A percentile compares a stretch with the other conserved stretches of the same genome.
Evolutionary conservation across 1,140 invertebrate species (phyloP).

Genomic region (Drosophila athabasca): DNA sequence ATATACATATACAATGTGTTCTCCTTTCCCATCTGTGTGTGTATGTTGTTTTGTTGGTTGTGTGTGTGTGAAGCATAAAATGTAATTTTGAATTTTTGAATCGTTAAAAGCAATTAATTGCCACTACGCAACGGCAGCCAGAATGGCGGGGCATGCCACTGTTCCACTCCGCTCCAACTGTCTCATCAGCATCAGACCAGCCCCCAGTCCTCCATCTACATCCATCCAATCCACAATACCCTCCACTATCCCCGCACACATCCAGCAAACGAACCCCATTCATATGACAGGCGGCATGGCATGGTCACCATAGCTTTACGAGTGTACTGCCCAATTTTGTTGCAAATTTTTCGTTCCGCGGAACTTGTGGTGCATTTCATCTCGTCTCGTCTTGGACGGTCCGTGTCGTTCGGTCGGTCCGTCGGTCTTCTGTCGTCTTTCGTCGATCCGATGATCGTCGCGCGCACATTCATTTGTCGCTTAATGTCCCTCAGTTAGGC

Average conservation of each 20-base stretch:
- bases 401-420: constrained; percentile 38
- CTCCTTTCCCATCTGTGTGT: not conserved
- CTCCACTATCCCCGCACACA: constrained; percentile 1
- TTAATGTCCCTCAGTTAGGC: constrained; percentile 78
- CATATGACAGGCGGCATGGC: constrained; percentile 37
- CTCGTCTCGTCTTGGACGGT: constrained; percentile 63
- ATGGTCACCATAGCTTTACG: constrained; percentile 58
- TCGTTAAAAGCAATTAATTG: constrained; percentile 82
- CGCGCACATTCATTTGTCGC: constrained; percentile 79
- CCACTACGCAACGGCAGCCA: constrained; percentile 77
- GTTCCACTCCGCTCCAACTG: constrained; percentile 21
- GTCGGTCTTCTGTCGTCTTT: constrained; percentile 13
- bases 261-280: constrained; percentile 18
- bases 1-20: not conserved
- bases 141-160: constrained; percentile 45
- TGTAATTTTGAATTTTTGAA: constrained; percentile 82
- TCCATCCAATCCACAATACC: constrained; percentile 3
- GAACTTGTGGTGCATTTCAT: constrained; percentile 77
- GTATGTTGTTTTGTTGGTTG: constrained; percentile 18
- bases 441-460: constrained; percentile 57
- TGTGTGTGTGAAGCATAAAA: constrained; percentile 71
- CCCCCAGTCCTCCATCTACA: constrained; percentile 20
- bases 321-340: constrained; percentile 71
- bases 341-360: constrained; percentile 80
- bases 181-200: constrained; percentile 41